Evolutionary conservation across 2,888 invertebrate genomes (phyloP), one percentile per base, ranked within the genome.

Genomic region (Cosmorhoe ocellata): DNA sequence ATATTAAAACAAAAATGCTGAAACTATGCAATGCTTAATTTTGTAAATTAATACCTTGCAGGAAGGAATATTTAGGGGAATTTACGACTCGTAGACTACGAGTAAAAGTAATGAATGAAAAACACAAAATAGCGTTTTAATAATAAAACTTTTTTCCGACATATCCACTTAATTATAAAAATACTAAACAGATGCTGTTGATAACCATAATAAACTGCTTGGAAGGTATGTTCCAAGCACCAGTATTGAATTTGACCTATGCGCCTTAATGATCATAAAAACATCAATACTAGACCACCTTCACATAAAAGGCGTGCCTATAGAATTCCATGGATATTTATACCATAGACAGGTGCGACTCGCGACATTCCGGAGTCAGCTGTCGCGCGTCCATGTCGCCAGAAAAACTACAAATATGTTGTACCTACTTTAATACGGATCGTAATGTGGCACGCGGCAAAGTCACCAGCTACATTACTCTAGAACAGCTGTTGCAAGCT

Each of bases 381-480:
- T 67, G 66, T 64, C 73, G 66, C 63, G 34, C 67, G 60, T 66
- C 67, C 57, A 59, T 47, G 59, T 66, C 66, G 52, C 63, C 51
- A 53, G 65, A 86, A 85, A 84, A 85, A 84, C 72, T 46, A 28
- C 18, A 48, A 39, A 38, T 42, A 51, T 47, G 46, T 33, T 22
- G 42, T 33, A 24, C n/a, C n/a, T n/a, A n/a, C 41, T 58, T 7
- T 76, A 72, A 71, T 69, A 49, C 61, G 50, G 64, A 61, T 64
- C 63, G 69, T 67, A 66, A 66, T 64, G 38, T 45, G 61, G 63
- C 69, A 67, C 65, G 69, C 63, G 65, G 60, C 51, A 39, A 52
- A 59, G n/a, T n/a, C n/a, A n/a, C n/a, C n/a, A n/a, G 42, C 28
- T 37, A 47, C 47, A 26, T 49, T 11, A 6, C 13, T 10, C 3